Evolutionary conservation across 2,888 invertebrate species (phyloP), one percentile per base, ranked within the genome.

Genomic region (Andricus quercusramuli): DNA sequence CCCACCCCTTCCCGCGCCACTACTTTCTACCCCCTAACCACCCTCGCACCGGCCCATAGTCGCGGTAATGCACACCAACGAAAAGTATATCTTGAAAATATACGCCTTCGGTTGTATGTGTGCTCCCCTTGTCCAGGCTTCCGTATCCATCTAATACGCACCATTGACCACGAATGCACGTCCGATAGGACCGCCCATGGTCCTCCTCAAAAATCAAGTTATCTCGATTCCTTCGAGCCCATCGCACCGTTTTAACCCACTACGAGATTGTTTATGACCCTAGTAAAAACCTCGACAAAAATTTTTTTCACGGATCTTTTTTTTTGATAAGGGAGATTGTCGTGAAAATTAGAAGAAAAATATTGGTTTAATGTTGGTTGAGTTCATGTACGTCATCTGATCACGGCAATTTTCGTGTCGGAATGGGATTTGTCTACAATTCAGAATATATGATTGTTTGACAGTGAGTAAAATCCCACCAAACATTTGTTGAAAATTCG

Each of bases 111-210:
- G 64, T 74, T 47, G 70, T 76, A 80, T 79, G 83, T 66, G 79
- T 78, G 80, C 80, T 66, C 77, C 83, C 82, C 82, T 82, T 77
- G 78, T 83, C 81, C 81, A 79, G 86, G 90, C 89, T 93, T 93
- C 93, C 92, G 93, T 93, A 93, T 93, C 92, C 93, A 93, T 93
- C 93, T 90, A 87, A 88, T 89, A 92, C 93, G 92, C 93, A 86
- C 93, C 93, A 93, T 93, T 93, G 93, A 92, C 92, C 93, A 92
- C 91, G 90, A 92, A 92, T 92, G 86, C 88, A 85, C 85, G 86
- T 86, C 88, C 88, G 90, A 91, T 90, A 89, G 89, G 86, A 85
- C 74, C 66, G 79, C 78, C 82, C 79, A 77, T 80, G 83, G 83
- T 83, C 84, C 90, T 91, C 85, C 89, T 89, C 84, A 90, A 91